A percentile compares a stretch with the other conserved stretches of the same genome.
Conservation (phyloP, 2,113 vertebrate genomes). For the Sebastes schlegelii region DNA sequence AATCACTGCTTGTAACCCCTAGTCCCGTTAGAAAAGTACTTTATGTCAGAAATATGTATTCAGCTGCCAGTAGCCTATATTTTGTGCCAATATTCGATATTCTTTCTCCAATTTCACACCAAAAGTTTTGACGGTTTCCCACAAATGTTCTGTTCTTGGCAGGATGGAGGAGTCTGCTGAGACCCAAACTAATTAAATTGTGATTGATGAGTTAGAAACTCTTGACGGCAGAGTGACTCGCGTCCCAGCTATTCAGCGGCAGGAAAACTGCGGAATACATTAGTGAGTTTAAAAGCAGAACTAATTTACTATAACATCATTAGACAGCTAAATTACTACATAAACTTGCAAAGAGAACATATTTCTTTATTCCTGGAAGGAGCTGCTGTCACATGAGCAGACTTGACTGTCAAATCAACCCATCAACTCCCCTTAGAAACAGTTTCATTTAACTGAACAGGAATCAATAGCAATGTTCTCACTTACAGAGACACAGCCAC, state of each 20-base stretch:
- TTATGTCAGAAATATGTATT: constrained; percentile 45
- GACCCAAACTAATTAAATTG: constrained; percentile 52
- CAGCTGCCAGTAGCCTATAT: constrained; percentile 30
- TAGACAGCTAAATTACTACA: constrained; percentile 20
- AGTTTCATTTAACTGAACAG: constrained; percentile 38
- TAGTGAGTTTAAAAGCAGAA: constrained; percentile 38
- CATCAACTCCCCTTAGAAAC: neutral
- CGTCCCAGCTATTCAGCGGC: constrained; percentile 19
- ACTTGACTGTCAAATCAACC: constrained; percentile 17
- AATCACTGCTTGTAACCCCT: constrained; percentile 31
- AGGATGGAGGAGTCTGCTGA: constrained; percentile 11
- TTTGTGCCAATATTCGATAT: constrained; percentile 26
- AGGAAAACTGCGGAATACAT: constrained; percentile 27
- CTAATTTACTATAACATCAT: constrained; percentile 33
- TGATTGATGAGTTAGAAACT: constrained; percentile 58
- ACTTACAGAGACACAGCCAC: constrained; percentile 45
- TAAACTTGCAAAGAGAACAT: neutral
- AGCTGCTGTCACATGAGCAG: constrained; percentile 1
- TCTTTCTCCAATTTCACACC: constrained; percentile 37
- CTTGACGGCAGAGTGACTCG: constrained; percentile 24
- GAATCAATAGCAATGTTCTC: constrained; percentile 74
- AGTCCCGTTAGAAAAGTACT: constrained; percentile 15
- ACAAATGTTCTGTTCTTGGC: constrained; percentile 29
- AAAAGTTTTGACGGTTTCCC: constrained; percentile 30
- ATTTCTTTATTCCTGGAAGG: constrained; percentile 17